These are phyloP conservation scores for Setipinna tenuifilis DNA, from an alignment of 2,797 vertebrate species.

Conservation along the genomic window DNA sequence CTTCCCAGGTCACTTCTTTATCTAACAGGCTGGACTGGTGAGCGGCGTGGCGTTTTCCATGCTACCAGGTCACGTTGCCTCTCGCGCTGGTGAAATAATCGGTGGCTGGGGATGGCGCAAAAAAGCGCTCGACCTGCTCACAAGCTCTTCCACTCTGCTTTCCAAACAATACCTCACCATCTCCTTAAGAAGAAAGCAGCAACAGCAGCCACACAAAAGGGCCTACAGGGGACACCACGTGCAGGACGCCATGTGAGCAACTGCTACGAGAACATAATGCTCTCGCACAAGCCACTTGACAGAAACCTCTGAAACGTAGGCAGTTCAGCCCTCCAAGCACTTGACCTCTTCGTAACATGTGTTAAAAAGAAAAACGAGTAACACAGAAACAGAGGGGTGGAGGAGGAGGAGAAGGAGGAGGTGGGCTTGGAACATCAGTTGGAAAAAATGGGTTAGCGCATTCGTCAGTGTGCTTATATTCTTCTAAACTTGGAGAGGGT, in stretches of 20 bases:
- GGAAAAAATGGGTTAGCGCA: slow-evolving; percentile 66
- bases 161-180: slow-evolving; percentile 9
- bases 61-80: not conserved
- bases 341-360: slow-evolving; percentile 47
- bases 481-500: slow-evolving; percentile 38
- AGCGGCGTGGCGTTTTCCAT: not conserved
- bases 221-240: not conserved
- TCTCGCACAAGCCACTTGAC: slow-evolving; percentile 39
- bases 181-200: not conserved
- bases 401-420: not conserved
- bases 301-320: slow-evolving; percentile 33
- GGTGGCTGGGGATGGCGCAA: not conserved
- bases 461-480: slow-evolving; percentile 57
- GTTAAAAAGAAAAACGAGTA: slow-evolving; percentile 38
- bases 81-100: not conserved
- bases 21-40: not conserved
- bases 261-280: slow-evolving; percentile 35
- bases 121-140: not conserved
- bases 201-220: not conserved
- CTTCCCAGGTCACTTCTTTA: slow-evolving; percentile 26
- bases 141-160: not conserved
- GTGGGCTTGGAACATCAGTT: slow-evolving; percentile 63
- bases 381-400: not conserved
- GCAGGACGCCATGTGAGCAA: slow-evolving; percentile 27
- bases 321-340: slow-evolving; percentile 23